phyloP scores from a whole-genome alignment of 1,140 invertebrate genomes.

The Meloidogyne exigua region DNA sequence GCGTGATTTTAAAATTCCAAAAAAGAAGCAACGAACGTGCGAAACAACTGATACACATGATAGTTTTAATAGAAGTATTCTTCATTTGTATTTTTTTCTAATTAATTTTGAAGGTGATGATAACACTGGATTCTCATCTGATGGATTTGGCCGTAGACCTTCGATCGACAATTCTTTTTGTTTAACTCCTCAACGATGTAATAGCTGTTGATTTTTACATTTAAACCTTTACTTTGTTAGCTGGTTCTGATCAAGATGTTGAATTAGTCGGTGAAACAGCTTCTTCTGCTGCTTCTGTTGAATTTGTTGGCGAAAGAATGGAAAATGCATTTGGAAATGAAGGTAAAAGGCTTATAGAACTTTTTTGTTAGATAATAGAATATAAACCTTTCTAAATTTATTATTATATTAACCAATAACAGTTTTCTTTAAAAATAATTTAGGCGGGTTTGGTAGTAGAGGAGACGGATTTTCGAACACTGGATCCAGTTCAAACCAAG shows the following conservation, averaged over 20 bases:
- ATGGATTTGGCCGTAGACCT: not conserved
- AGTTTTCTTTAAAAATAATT: not conserved
- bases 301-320: slow-evolving; percentile 1
- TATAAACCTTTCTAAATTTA: not conserved
- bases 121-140: not conserved
- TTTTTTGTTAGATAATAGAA: not conserved
- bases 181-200: not conserved
- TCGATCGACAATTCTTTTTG: not conserved
- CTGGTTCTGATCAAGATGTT: not conserved
- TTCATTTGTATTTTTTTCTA: not conserved
- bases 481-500: not conserved
- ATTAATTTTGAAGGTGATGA: not conserved
- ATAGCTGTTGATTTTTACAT: not conserved
- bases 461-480: not conserved
- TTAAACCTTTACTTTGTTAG: not conserved
- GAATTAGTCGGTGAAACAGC: not conserved
- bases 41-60: not conserved
- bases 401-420: not conserved
- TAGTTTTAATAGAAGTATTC: not conserved
- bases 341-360: not conserved
- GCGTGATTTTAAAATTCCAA: slow-evolving; percentile 15
- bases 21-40: slow-evolving; percentile 4
- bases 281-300: not conserved
- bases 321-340: not conserved
- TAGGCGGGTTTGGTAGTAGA: too few species aligned